Evolutionary conservation across 2,113 vertebrate genomes (phyloP).

Genomic region (Tychaedon coryphoeus): DNA sequence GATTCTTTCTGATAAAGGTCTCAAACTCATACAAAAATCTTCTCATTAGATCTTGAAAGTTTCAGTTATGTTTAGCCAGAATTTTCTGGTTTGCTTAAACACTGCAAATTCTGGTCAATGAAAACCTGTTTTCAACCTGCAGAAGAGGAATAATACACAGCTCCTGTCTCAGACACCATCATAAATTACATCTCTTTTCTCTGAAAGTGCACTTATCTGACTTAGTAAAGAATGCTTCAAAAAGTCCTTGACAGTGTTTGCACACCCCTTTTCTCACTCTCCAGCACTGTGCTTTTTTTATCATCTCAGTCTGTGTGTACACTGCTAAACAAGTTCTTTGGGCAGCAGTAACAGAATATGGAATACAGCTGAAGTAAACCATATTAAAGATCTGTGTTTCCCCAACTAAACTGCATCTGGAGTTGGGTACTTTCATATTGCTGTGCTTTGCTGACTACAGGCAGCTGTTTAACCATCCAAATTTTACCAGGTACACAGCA

Average conservation of each 20-base stretch:
- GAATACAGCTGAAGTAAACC: neutral
- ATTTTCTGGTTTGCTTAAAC: neutral
- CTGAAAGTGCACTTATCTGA: neutral
- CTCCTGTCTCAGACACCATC: neutral
- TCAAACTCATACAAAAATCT: neutral
- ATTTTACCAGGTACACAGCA: neutral
- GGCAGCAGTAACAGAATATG: neutral
- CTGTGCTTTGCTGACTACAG: neutral
- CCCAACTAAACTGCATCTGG: neutral
- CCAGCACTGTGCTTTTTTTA: neutral
- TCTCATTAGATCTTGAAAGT: neutral
- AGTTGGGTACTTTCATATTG: neutral
- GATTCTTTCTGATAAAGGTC: neutral
- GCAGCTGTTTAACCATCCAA: neutral
- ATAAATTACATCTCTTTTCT: neutral
- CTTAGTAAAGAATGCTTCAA: neutral
- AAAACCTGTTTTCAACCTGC: neutral
- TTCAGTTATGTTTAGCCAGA: accelerated
- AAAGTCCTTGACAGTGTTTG: neutral
- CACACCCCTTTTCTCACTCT: neutral
- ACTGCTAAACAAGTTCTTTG: neutral
- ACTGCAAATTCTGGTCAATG: neutral
- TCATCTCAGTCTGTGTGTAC: neutral
- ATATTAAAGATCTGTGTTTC: neutral
- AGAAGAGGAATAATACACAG: neutral